These are phyloP conservation scores for Papilio demoleus DNA, from an alignment of 2,888 invertebrate species.

Conservation along the genomic window DNA sequence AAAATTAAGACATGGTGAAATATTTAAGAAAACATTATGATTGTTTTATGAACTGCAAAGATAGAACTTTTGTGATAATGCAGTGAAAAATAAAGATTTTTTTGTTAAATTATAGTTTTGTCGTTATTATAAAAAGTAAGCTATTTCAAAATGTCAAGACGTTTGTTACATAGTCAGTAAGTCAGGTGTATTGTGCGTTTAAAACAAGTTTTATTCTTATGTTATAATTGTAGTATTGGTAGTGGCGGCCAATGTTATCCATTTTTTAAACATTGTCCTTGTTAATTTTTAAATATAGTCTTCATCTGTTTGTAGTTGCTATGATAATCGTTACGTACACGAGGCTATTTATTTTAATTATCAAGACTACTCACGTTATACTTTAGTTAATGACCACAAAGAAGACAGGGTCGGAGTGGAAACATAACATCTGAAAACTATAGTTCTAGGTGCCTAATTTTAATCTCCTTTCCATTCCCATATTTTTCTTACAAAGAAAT, in stretches of 20 bases:
- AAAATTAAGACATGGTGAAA: neutral
- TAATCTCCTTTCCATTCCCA: too few relatives aligned
- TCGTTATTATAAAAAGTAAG: constrained; percentile 13
- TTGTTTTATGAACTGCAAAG: neutral
- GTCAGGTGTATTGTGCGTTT: constrained; percentile 6
- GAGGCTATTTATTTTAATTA: too few relatives aligned
- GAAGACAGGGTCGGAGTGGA: too few relatives aligned
- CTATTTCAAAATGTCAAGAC: constrained; percentile 26
- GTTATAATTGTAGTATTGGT: constrained; percentile 23
- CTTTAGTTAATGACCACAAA: too few relatives aligned
- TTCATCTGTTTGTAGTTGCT: neutral
- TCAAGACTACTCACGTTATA: too few relatives aligned
- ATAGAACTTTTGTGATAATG: too few relatives aligned
- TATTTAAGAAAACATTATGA: neutral
- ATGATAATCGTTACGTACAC: neutral
- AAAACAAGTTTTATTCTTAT: constrained; percentile 22
- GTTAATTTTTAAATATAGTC: neutral
- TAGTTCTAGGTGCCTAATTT: constrained; percentile 48
- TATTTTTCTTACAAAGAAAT: too few relatives aligned
- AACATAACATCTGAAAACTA: too few relatives aligned
- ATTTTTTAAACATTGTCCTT: constrained; percentile 9
- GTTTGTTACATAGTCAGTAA: neutral
- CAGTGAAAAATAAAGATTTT: neutral
- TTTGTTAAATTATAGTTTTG: neutral
- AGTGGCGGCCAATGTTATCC: neutral